Base-by-base conservation (phyloP, 2,113 vertebrate species). In the Butorides virescens region DNA sequence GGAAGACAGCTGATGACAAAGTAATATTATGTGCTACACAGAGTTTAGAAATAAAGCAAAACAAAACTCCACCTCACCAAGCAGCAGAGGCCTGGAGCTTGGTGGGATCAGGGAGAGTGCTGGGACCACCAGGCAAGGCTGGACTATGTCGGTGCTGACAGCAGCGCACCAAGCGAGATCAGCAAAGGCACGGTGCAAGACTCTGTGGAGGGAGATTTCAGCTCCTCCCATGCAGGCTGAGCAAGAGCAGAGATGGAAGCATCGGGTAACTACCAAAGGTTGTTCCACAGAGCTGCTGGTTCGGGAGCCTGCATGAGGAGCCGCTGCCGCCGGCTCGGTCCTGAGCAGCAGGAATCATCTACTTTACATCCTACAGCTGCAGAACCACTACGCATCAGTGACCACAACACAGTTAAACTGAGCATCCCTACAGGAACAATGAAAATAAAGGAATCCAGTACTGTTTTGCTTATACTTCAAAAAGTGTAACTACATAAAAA, bases 401-500 rank as follows among this genome's bases (percentile, higher is more conserved):
- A 67, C 55, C 61, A 4, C 6, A 88, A 52, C 39, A 61, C 27
- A 73, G 56, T 42, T 80, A 83, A 80, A 90, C 0, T 27, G 37
- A 74, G n/a, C 83, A 92, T 86, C 68, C 68, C 63, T 91, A 46
- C 10, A 89, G 92, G 68, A 95, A 67, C 59, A 71, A 37, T 27
- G 27, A 92, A 93, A 87, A 55, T 39, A 56, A 86, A 91, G 76
- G 55, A 70, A 56, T 26, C 49, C 55, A 49, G 88, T 83, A 53
- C 37, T 73, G 67, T 62, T 52, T 8, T 58, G 76, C 37, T 77
- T 62, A 92, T 42, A 84, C 73, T 95, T 91, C 79, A 93, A 74
- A 36, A 94, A 62, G n/a, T 25, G 3, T 58, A 93, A 83, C 86
- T 80, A 91, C 72, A 71, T 61, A 67, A 84, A 92, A 93, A 89